A percentile compares a stretch with the other conserved stretches of the same genome.
Conservation (phyloP, 2,888 invertebrate species). For the Falcaria lacertinaria region DNA sequence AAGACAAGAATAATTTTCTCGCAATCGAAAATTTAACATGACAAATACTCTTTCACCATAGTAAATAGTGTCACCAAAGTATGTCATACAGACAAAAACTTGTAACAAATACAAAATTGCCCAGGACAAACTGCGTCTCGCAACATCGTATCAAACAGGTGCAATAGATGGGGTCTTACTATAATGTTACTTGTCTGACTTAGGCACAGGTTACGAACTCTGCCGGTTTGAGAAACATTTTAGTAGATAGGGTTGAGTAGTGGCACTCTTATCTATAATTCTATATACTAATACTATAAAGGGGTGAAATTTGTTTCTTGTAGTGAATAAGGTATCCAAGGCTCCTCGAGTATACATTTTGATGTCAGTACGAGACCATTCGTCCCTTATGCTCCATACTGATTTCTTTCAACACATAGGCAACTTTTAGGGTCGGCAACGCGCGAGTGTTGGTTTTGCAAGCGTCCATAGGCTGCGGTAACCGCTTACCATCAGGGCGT, state of each 20-base stretch:
- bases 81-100: not conserved
- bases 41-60: not conserved
- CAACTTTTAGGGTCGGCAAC: too few relatives aligned
- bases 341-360: too few relatives aligned
- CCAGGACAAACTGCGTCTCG: not conserved
- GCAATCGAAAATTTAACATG: too few relatives aligned
- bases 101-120: conserved; percentile 1
- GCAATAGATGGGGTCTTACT: conserved; percentile 2
- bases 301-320: too few relatives aligned
- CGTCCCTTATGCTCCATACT: too few relatives aligned
- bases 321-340: too few relatives aligned
- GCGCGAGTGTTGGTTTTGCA: too few relatives aligned
- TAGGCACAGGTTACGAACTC: not conserved
- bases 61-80: not conserved
- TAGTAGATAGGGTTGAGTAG: not conserved
- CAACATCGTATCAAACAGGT: conserved; percentile 7
- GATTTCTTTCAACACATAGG: too few relatives aligned
- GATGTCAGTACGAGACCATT: too few relatives aligned
- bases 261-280: not conserved
- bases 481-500: too few relatives aligned
- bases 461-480: too few relatives aligned
- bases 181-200: not conserved
- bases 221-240: not conserved
- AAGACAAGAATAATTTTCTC: too few relatives aligned
- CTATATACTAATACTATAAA: not conserved